These are phyloP conservation scores for Gymnoscopelus microlampas DNA, from an alignment of 2,797 vertebrate genomes.

Conservation along the genomic window DNA sequence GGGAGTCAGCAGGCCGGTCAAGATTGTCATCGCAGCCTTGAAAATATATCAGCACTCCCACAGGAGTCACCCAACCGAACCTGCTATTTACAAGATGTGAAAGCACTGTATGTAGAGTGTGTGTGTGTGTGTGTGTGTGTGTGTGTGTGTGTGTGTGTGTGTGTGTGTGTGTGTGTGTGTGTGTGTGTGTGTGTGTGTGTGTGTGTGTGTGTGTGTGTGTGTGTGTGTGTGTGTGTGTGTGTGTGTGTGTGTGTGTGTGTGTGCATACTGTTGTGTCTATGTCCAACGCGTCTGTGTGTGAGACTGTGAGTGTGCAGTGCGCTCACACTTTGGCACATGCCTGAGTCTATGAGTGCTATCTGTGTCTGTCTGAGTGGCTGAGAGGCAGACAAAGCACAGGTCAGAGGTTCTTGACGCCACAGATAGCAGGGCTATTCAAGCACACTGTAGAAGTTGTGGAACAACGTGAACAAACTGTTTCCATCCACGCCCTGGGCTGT, in stretches of 20 bases:
- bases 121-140: neutral
- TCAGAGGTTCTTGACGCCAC: slow-evolving; percentile 6
- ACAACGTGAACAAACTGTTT: slow-evolving; percentile 32
- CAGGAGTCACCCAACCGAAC: slow-evolving; percentile 27
- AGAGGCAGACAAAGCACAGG: neutral
- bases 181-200: slow-evolving; percentile 32
- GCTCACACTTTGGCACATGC: too few relatives aligned
- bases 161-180: slow-evolving; percentile 8
- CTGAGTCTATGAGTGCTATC: neutral
- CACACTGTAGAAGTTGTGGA: slow-evolving; percentile 8
- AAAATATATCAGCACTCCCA: slow-evolving; percentile 20
- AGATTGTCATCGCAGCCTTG: slow-evolving; percentile 28
- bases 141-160: neutral
- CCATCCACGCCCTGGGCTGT: slow-evolving; percentile 23
- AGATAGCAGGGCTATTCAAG: slow-evolving; percentile 48
- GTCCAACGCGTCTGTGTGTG: too few relatives aligned
- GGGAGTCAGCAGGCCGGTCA: slow-evolving; percentile 23
- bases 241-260: neutral
- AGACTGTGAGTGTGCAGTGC: too few relatives aligned
- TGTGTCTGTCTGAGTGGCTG: neutral
- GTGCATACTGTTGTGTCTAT: neutral
- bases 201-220: slow-evolving; percentile 10
- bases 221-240: neutral
- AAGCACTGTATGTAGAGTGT: slow-evolving; percentile 5
- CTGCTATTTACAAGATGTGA: slow-evolving; percentile 48